Evolutionary conservation across 2,113 vertebrate species (phyloP).

Genomic region (Caranx ignobilis): DNA sequence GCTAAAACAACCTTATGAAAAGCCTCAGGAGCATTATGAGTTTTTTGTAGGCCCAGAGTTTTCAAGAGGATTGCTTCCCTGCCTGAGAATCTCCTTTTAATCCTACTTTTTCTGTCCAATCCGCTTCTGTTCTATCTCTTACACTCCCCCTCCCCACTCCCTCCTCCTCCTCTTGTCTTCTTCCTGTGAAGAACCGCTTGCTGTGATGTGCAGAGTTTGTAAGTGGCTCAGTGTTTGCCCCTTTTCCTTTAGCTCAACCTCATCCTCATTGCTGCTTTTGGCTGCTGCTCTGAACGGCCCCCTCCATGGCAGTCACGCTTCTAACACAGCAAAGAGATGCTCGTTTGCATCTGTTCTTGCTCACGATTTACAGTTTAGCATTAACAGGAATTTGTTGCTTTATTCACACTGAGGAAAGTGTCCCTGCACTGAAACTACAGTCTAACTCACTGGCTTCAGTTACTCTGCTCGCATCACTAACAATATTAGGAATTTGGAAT

Average conservation of each 20-base stretch:
- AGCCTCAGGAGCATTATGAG: constrained; percentile 23
- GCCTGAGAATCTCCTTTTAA: constrained; percentile 55
- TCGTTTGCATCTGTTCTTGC: constrained; percentile 37
- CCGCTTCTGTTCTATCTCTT: constrained; percentile 55
- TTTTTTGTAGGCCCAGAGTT: constrained; percentile 18
- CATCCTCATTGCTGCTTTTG: constrained; percentile 57
- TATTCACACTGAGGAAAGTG: constrained; percentile 2
- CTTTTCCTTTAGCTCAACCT: constrained; percentile 56
- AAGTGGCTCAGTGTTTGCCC: constrained; percentile 82
- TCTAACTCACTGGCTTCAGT: constrained; percentile 31
- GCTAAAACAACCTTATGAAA: constrained; percentile 5
- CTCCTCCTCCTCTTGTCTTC: constrained; percentile 69
- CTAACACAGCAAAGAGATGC: constrained; percentile 46
- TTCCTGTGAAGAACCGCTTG: constrained; percentile 85
- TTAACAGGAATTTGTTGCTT: constrained; percentile 43
- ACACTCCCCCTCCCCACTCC: constrained; percentile 34
- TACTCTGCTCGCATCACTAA: constrained; percentile 68
- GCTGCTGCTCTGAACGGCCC: constrained; percentile 30
- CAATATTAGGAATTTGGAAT: constrained; percentile 13
- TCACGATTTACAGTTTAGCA: constrained; percentile 8
- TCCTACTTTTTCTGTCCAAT: constrained; percentile 70
- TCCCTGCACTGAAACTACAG: background rate
- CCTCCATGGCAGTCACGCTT: constrained; percentile 28
- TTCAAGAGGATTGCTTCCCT: constrained; percentile 48
- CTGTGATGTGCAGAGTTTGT: constrained; percentile 87